Conservation (phyloP, 2,888 invertebrate genomes). For the Melieria omissa region DNA sequence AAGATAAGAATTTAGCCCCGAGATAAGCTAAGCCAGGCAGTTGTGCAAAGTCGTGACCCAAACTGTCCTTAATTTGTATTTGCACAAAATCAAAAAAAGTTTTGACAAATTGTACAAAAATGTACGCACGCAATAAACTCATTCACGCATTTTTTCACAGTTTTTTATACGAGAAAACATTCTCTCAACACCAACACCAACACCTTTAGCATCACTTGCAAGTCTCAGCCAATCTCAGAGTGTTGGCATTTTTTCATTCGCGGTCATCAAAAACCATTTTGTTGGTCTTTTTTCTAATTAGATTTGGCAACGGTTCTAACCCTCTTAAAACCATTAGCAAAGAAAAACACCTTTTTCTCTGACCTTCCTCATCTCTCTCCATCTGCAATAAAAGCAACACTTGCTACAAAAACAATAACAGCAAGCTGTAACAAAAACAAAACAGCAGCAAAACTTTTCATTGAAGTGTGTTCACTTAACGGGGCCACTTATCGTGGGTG, state of each 20-base stretch:
- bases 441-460: slow-evolving; percentile 36
- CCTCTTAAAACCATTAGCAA: slow-evolving; percentile 58
- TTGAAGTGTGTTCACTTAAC: slow-evolving; percentile 50
- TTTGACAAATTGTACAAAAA: too few species aligned
- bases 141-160: too few species aligned
- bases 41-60: too few species aligned
- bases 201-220: neutral
- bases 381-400: slow-evolving; percentile 48
- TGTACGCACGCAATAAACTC: too few species aligned
- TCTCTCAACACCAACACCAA: neutral
- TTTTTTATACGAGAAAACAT: too few species aligned
- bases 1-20: too few species aligned
- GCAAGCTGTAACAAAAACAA: slow-evolving; percentile 30
- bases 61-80: too few species aligned
- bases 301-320: slow-evolving; percentile 48
- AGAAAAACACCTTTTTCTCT: slow-evolving; percentile 53
- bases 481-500: slow-evolving; percentile 17
- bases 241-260: neutral
- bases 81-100: too few species aligned
- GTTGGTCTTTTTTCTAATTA: slow-evolving; percentile 53
- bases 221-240: neutral
- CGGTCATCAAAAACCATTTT: neutral
- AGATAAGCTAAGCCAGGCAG: too few species aligned
- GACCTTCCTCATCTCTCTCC: slow-evolving; percentile 10
- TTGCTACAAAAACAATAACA: slow-evolving; percentile 15